Conservation (phyloP, 2,888 invertebrate species). For the Euproctis similis region DNA sequence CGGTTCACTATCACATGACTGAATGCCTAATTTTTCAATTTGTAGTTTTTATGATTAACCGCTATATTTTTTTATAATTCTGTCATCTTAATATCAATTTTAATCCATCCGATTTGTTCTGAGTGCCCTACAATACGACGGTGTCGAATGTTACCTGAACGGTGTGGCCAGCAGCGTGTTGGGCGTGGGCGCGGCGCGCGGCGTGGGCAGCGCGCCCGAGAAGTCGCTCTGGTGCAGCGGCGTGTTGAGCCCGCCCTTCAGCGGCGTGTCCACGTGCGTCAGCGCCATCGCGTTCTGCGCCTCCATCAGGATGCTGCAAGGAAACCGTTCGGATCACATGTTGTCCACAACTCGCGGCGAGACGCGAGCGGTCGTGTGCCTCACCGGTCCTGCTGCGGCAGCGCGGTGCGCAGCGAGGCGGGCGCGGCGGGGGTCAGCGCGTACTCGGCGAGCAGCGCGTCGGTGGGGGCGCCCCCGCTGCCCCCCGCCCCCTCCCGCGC, state of each 20-base stretch:
- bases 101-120: too few relatives aligned
- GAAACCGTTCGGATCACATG: not conserved
- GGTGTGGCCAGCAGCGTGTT: slow-evolving; percentile 94
- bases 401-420: slow-evolving; percentile 88
- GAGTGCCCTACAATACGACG: too few relatives aligned
- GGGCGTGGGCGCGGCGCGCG: slow-evolving; percentile 83
- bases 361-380: not conserved
- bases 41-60: too few relatives aligned
- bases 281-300: slow-evolving; percentile 99
- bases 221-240: slow-evolving; percentile 94
- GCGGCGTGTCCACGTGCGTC: slow-evolving; percentile 97
- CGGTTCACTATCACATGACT: too few relatives aligned
- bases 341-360: not conserved
- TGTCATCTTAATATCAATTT: too few relatives aligned
- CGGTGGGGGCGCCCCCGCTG: slow-evolving; percentile 80
- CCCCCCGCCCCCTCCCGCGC: slow-evolving; percentile 89
- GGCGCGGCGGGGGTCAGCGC: slow-evolving; percentile 82
- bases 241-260: slow-evolving; percentile 97
- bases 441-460: slow-evolving; percentile 93
- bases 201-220: slow-evolving; percentile 85
- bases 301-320: slow-evolving; percentile 86
- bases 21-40: too few relatives aligned
- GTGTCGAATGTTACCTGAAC: slow-evolving; percentile 82
- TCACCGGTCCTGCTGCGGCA: slow-evolving; percentile 81
- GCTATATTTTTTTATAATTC: too few relatives aligned